phyloP scores from a whole-genome alignment of 2,113 vertebrate species.

The Uropsilus gracilis region DNA sequence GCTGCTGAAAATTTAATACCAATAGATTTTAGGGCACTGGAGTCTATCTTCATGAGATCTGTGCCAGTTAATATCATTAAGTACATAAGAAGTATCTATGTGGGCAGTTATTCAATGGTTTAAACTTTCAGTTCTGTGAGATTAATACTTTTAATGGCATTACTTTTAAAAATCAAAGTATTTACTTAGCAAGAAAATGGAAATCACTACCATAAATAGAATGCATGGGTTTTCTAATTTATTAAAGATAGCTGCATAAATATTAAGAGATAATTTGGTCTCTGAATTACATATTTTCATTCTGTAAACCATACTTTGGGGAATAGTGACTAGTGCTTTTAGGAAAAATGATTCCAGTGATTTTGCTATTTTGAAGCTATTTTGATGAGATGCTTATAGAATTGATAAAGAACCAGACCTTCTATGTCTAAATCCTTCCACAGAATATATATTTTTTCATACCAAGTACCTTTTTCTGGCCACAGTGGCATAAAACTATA shows the following conservation, averaged over 20 bases:
- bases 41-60: background rate
- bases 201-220: background rate
- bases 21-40: background rate
- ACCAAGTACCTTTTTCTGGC: background rate
- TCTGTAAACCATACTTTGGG: background rate
- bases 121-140: too few species aligned
- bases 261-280: background rate
- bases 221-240: conserved; percentile 15
- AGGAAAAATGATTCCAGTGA: background rate
- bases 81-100: too few species aligned
- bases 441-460: background rate
- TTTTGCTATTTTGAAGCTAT: background rate
- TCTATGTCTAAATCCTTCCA: background rate
- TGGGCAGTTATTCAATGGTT: too few species aligned
- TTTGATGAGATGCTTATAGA: background rate
- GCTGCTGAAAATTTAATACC: background rate
- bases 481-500: background rate
- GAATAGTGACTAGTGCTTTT: background rate
- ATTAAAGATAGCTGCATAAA: background rate
- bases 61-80: background rate
- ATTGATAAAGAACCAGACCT: background rate
- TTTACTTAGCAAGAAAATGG: background rate
- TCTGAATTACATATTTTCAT: background rate
- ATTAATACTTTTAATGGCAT: background rate
- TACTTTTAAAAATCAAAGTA: background rate